phyloP scores from a whole-genome alignment of 2,797 vertebrate genomes.

The Channallabes apus region DNA sequence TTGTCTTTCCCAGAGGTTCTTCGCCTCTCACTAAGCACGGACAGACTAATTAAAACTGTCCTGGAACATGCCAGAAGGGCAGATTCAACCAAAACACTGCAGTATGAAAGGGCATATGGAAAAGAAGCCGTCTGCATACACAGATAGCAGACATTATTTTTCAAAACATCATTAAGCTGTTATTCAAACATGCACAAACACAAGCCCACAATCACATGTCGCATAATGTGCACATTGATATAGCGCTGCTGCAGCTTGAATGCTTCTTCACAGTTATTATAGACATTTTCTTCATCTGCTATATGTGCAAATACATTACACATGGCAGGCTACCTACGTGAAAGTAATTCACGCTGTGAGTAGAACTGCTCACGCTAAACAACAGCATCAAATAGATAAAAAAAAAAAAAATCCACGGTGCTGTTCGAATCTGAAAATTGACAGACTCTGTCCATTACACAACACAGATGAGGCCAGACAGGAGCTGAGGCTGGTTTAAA shows the following conservation, averaged over 20 bases:
- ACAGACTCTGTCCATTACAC: background rate
- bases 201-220: background rate
- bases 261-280: background rate
- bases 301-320: background rate
- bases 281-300: background rate
- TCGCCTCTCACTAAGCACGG: conserved; percentile 28
- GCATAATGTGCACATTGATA: background rate
- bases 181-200: conserved; percentile 2
- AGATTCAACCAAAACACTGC: conserved; percentile 3
- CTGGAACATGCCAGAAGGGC: conserved; percentile 38
- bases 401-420: too few relatives aligned
- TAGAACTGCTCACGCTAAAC: conserved; percentile 1
- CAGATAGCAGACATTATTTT: background rate
- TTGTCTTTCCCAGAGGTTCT: conserved; percentile 49
- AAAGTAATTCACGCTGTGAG: background rate
- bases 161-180: conserved; percentile 5
- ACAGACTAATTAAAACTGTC: conserved; percentile 45
- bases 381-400: background rate
- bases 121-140: background rate
- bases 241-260: background rate
- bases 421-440: conserved; percentile 16
- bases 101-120: conserved; percentile 30
- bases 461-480: background rate
- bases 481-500: background rate
- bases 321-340: conserved; percentile 2